These are phyloP conservation scores for Rhagoletis pomonella DNA, from an alignment of 1,140 invertebrate species.

Conservation along the genomic window DNA sequence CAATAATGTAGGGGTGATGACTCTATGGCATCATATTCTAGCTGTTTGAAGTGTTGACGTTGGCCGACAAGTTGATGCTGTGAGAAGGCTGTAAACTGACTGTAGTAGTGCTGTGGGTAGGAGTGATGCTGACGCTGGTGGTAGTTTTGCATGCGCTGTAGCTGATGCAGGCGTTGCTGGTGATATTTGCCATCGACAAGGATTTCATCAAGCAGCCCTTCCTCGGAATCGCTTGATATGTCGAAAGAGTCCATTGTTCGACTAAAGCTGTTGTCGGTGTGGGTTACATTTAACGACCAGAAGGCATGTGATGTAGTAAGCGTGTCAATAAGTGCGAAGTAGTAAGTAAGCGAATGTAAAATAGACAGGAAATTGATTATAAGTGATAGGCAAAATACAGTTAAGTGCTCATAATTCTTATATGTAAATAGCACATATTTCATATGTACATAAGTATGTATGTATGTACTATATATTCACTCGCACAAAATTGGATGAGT, in stretches of 20 bases:
- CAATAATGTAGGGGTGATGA: slow-evolving; percentile 72
- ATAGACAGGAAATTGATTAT: neutral
- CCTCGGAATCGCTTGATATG: slow-evolving; percentile 74
- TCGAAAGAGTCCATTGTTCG: slow-evolving; percentile 74
- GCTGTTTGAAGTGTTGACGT: slow-evolving; percentile 57
- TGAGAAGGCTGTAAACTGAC: neutral
- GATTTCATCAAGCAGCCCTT: slow-evolving; percentile 72
- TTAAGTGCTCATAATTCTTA: neutral
- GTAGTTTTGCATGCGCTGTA: slow-evolving; percentile 64
- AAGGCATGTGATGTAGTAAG: neutral
- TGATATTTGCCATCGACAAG: slow-evolving; percentile 64
- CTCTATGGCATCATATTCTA: slow-evolving; percentile 60
- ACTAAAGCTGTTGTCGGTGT: slow-evolving; percentile 63
- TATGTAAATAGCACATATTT: neutral
- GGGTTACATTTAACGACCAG: neutral
- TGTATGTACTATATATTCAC: slow-evolving; percentile 3
- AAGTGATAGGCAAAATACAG: neutral
- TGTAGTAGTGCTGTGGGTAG: slow-evolving; percentile 52
- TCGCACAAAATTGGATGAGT: slow-evolving; percentile 36
- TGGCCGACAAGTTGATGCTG: slow-evolving; percentile 55
- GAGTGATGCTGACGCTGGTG: slow-evolving; percentile 63
- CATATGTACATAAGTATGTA: too few species aligned
- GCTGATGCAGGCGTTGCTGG: slow-evolving; percentile 62
- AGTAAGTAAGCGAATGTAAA: neutral
- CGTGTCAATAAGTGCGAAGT: neutral